Percentiles rank a stretch among this genome's conserved stretches.
These are phyloP conservation scores for Pteria penguin DNA, from an alignment of 2,888 invertebrate genomes.

Conservation along the genomic window DNA sequence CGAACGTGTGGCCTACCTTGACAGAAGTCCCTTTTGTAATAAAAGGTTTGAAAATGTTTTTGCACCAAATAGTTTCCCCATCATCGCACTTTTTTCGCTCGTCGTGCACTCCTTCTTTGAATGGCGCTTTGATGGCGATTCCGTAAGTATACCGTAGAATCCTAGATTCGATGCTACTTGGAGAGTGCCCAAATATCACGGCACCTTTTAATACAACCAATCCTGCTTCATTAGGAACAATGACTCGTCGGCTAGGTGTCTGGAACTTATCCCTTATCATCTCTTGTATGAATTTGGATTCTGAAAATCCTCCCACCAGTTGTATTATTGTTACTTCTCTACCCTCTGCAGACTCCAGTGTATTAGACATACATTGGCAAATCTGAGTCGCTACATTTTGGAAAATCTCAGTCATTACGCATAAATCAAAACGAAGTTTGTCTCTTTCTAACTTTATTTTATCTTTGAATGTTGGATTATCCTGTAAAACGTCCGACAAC, in stretches of 20 bases:
- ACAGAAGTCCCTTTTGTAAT: background rate
- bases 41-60: constrained; percentile 47
- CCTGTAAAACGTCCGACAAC: background rate
- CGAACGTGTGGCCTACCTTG: background rate
- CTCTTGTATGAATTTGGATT: background rate
- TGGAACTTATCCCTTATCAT: background rate
- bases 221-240: constrained; percentile 36
- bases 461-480: too few relatives aligned
- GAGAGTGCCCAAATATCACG: constrained; percentile 37
- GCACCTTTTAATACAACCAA: constrained; percentile 31
- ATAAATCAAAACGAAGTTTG: constrained; percentile 6
- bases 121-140: constrained; percentile 3
- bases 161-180: constrained; percentile 22
- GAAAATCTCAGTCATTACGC: background rate
- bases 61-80: constrained; percentile 47
- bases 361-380: background rate
- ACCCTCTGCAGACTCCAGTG: background rate
- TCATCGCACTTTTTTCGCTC: constrained; percentile 30
- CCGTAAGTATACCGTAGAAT: constrained; percentile 34
- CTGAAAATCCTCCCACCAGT: constrained; percentile 8
- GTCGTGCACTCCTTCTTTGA: constrained; percentile 4
- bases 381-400: background rate
- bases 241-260: too few relatives aligned
- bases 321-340: background rate
- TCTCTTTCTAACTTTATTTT: background rate